These are phyloP conservation scores for Eupeodes latifasciatus DNA, from an alignment of 2,888 invertebrate genomes.

Conservation along the genomic window DNA sequence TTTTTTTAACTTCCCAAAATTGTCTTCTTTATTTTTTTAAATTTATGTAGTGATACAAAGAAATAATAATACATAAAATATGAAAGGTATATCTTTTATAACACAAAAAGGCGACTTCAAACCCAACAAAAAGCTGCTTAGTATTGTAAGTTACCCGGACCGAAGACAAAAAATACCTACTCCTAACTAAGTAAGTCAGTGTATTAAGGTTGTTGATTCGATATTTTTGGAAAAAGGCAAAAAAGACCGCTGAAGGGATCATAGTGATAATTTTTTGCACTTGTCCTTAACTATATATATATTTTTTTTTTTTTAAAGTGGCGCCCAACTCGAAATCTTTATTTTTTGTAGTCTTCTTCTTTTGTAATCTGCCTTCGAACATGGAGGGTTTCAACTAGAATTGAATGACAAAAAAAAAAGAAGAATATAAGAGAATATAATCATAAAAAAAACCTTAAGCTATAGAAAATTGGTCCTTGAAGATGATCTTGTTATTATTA, in stretches of 20 bases:
- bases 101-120: conserved; percentile 3
- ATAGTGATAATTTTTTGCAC: conserved; percentile 68
- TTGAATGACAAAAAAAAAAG: background rate
- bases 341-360: background rate
- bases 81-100: background rate
- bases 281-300: conserved; percentile 31
- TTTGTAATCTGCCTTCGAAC: background rate
- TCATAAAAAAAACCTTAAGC: conserved; percentile 52
- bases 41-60: background rate
- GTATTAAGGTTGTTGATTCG: conserved; percentile 15
- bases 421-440: conserved; percentile 23
- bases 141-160: background rate
- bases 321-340: conserved; percentile 37
- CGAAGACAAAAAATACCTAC: background rate
- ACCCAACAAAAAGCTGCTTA: conserved; percentile 12
- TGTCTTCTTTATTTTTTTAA: background rate
- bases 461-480: conserved; percentile 72
- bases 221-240: conserved; percentile 3
- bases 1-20: background rate
- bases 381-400: background rate
- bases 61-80: background rate
- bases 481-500: conserved; percentile 72
- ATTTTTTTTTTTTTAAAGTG: conserved; percentile 41
- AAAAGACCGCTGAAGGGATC: conserved; percentile 32
- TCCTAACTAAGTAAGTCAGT: background rate